Evolutionary conservation across 64 coral and sea anemone genomes (phyloP).

Genomic region (Stichodactyla mertensii): DNA sequence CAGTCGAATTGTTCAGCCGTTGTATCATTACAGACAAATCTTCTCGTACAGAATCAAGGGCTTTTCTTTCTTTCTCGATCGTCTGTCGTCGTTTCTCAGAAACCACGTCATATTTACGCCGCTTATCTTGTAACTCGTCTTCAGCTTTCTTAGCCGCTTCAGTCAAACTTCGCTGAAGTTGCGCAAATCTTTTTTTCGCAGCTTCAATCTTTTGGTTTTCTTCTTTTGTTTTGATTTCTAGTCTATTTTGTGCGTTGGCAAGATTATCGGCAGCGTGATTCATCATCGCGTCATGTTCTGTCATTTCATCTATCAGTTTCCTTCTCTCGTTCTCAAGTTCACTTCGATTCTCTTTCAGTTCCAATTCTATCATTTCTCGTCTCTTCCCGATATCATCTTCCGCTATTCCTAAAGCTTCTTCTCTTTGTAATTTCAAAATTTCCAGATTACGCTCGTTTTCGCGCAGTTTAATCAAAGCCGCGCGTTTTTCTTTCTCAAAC

Average conservation of each 20-base stretch:
- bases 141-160: constrained; percentile 44
- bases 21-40: constrained; percentile 34
- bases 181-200: constrained; percentile 55
- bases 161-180: constrained; percentile 56
- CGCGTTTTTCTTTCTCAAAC: constrained; percentile 66
- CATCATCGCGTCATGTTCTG: constrained; percentile 57
- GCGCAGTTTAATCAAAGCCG: constrained; percentile 48
- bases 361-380: constrained; percentile 78
- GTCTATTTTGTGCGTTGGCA: constrained; percentile 56
- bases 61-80: constrained; percentile 32
- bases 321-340: constrained; percentile 54
- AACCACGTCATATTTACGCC: constrained; percentile 52
- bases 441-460: constrained; percentile 44
- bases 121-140: constrained; percentile 57
- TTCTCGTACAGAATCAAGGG: constrained; percentile 9
- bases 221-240: constrained; percentile 65
- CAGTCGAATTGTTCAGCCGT: constrained; percentile 23
- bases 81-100: constrained; percentile 19
- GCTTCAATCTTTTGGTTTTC: constrained; percentile 67
- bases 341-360: constrained; percentile 58
- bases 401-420: constrained; percentile 49
- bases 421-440: constrained; percentile 55
- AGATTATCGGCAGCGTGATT: constrained; percentile 82
- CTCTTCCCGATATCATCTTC: constrained; percentile 63
- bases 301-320: constrained; percentile 48